Evolutionary conservation across 2,113 vertebrate genomes (phyloP), one percentile per base, ranked within the genome.

Genomic region (Electrona antarctica): DNA sequence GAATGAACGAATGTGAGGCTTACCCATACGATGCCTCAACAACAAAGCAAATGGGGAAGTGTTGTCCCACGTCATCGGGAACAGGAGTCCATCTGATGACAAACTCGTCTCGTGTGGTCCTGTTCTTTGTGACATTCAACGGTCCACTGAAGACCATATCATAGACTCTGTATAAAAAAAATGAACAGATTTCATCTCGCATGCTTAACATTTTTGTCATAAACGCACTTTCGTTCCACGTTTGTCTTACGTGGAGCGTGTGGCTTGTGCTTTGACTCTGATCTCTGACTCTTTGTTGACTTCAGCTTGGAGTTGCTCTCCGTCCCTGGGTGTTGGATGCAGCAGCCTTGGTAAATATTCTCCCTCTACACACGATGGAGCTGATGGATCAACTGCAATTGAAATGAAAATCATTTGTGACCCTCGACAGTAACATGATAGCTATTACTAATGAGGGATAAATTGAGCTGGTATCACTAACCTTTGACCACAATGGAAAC

Each of bases 41-140:
- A n/a, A 85, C 79, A 60, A 90, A 92, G 74, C 89, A 92, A 55
- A 92, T 60, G 0, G 90, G 72, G 33, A 76, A 75, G 21, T 82
- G 59, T 0, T 80, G 65, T 54, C 86, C 88, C 33, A 81, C 7
- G 60, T 91, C 76, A 7, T 81, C 73, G 3, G 7, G 2, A 0
- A 2, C 2, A 1, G 90, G 90, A 0, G 68, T 90, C 90, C 92
- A 93, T 52, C 67, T 65, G 7, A 90, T 78, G 49, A 74, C 50
- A 61, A 85, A 83, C 57, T 88, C 77, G 0, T 77, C 63, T 9
- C 59, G 14, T 6, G 75, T 48, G 10, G 10, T 85, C 55, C 8
- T 85, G 64, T 69, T 49, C 73, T 83, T 87, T 50, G 48, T 84
- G 62, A 86, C 61, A 0, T 81, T 83, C 6, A 74, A 10, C 0